These are phyloP conservation scores for Drosophila emarginata DNA, from an alignment of 2,888 invertebrate genomes.

Conservation along the genomic window DNA sequence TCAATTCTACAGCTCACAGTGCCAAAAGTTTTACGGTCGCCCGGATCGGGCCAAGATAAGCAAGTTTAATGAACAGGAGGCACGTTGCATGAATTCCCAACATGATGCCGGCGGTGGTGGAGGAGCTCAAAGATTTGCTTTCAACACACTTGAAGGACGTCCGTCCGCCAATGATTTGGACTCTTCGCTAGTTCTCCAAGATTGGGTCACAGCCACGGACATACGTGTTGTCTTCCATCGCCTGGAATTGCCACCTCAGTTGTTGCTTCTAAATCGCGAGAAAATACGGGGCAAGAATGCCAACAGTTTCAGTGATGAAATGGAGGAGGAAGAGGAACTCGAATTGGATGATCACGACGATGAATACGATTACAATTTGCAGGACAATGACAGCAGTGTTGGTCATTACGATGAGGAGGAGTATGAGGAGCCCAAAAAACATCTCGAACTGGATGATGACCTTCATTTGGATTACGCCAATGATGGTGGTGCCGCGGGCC, in stretches of 20 bases:
- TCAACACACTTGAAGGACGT: constrained; percentile 97
- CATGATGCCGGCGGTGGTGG: constrained; percentile 83
- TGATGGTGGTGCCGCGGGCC: constrained; percentile 53
- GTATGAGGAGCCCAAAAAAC: constrained; percentile 78
- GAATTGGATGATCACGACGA: constrained; percentile 62
- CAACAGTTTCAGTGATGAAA: constrained; percentile 80
- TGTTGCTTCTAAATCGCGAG: constrained; percentile 64
- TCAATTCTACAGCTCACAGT: constrained; percentile 98
- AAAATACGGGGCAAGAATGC: constrained; percentile 60
- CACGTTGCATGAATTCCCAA: constrained; percentile 96
- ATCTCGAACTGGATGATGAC: constrained; percentile 75
- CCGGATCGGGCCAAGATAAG: constrained; percentile 95
- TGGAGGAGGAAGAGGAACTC: constrained; percentile 74
- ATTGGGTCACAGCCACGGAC: constrained; percentile 99
- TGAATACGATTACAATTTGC: constrained; percentile 74
- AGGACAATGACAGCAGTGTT: constrained; percentile 76
- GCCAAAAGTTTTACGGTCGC: constrained; percentile 94
- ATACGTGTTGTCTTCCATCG: constrained; percentile 97
- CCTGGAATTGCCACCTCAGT: constrained; percentile 87
- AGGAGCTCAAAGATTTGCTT: constrained; percentile 93
- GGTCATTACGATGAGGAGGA: constrained; percentile 69
- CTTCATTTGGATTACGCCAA: constrained; percentile 76
- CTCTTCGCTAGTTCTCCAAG: constrained; percentile 97
- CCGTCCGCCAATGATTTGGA: constrained; percentile 98
- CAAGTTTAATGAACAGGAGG: constrained; percentile 98